Evolutionary conservation across 1,140 invertebrate species (phyloP), one percentile per base, ranked within the genome.

Genomic region (Hestina assimilis): DNA sequence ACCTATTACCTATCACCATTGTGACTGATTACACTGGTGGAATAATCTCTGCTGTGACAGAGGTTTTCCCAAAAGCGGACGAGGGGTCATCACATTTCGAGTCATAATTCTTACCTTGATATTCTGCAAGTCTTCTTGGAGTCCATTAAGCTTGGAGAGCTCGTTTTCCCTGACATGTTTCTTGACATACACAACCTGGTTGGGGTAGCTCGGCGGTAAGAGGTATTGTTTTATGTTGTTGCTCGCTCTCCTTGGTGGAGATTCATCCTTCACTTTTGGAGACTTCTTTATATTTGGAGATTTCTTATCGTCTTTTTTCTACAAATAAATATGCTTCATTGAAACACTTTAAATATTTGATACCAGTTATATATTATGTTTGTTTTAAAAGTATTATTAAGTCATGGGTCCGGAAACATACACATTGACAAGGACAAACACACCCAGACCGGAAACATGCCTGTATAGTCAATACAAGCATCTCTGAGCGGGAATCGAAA

Each of bases 101-200:
- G 11, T 42, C 9, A 14, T 26, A 24, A 28, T 24, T 60, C 79
- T 63, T 43, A 89, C 88, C 66, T 66, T 77, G 6, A 87, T 63
- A 59, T 83, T 87, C 11, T 75, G 69, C 12, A 84, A 45, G 40
- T 89, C 83, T 19, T 78, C 72, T 40, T 72, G 71, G 15, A 89
- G 50, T 0, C 72, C 69, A 5, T 84, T 72, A 0, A 89, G 63
- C 35, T 87, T 87, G 43, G 55, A 72, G 3, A 88, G 63, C 59
- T 89, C 87, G 8, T 79, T 86, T 19, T 89, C 79, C 2, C 75
- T 45, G 0, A 83, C 73, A 26, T 86, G 72, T 38, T 83, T 86
- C 55, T 80, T 76, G 3, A 89, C 88, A 55, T 86, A 89, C 19
- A 82, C 74, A 26, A 84, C 78, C 51, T 83, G 77, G 61, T 79